Evolutionary conservation across 2,113 vertebrate genomes (phyloP), one percentile per base, ranked within the genome.

Genomic region (Silurus meridionalis): DNA sequence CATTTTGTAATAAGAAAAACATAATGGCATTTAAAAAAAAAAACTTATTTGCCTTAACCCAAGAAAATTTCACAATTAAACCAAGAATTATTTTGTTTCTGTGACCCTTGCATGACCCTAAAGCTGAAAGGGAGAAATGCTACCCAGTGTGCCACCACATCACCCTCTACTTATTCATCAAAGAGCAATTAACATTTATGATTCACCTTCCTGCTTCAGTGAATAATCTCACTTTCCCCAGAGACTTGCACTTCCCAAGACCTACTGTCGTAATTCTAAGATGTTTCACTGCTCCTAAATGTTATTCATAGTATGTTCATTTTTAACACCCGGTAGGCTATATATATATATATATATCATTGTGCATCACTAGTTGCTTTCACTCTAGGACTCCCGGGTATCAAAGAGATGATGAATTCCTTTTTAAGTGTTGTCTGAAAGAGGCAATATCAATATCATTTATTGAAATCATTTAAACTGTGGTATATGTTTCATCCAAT

Each of bases 171-270:
- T 46, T 80, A 57, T 79, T 37, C 28, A 60, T 80, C 9, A 10
- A 60, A 11, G 19, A 46, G 78, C 13, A 80, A 80, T 80, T 80
- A 80, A 60, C 55, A 60, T 80, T 60, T 80, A 61, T 80, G 57
- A 60, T 80, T 80, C 28, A 80, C 9, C 57, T 79, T 60, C 57
- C 53, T 46, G 78, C 78, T 80, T 60, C 5, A 23, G 25, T 80
- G 55, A 80, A 28, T 78, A 25, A 80, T 80, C 17, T 80, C 57
- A 80, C 55, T 80, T 77, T 14, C 78, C 17, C 78, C 13, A 46
- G 78, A 80, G 55, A 61, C 78, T 21, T 60, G 8, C 78, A 60
- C 57, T 46, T 60, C n/a, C 28, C 13, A 61, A 61, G 78, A 60
- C 21, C 28, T 46, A 57, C 25, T 61, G 78, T 60, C 9, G 8